Evolutionary conservation across 2,888 invertebrate genomes (phyloP).

Genomic region (Toxonevra muliebris): DNA sequence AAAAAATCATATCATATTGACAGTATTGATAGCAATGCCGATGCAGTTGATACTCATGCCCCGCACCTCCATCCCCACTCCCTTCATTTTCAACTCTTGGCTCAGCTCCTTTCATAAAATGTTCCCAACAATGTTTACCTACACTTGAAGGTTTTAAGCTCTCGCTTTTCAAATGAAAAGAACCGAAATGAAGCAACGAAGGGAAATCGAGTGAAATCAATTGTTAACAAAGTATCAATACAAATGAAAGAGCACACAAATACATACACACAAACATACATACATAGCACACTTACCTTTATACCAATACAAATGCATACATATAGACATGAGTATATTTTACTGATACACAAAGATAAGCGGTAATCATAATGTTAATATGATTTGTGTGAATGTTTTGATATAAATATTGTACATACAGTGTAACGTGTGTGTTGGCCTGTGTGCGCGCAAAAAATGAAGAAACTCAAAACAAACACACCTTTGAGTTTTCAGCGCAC

Average conservation of each 20-base stretch:
- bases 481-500: neutral
- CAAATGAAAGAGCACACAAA: slow-evolving; percentile 36
- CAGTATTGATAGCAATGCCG: too few relatives aligned
- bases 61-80: too few relatives aligned
- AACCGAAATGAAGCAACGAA: neutral
- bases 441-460: neutral
- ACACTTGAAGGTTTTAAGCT: slow-evolving; percentile 18
- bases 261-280: slow-evolving; percentile 31
- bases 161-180: neutral
- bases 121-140: slow-evolving; percentile 2
- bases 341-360: slow-evolving; percentile 26
- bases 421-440: neutral
- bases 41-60: too few relatives aligned
- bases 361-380: slow-evolving; percentile 40
- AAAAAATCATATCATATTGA: too few relatives aligned
- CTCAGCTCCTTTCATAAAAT: too few relatives aligned
- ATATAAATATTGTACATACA: neutral
- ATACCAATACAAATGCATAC: slow-evolving; percentile 37
- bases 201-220: slow-evolving; percentile 56
- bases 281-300: slow-evolving; percentile 39
- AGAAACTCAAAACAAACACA: slow-evolving; percentile 1
- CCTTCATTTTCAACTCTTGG: too few relatives aligned
- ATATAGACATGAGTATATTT: neutral
- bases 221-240: slow-evolving; percentile 55
- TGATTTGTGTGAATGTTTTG: slow-evolving; percentile 35